phyloP scores from a whole-genome alignment of 2,888 invertebrate species.

The Calliphora vomitoria region DNA sequence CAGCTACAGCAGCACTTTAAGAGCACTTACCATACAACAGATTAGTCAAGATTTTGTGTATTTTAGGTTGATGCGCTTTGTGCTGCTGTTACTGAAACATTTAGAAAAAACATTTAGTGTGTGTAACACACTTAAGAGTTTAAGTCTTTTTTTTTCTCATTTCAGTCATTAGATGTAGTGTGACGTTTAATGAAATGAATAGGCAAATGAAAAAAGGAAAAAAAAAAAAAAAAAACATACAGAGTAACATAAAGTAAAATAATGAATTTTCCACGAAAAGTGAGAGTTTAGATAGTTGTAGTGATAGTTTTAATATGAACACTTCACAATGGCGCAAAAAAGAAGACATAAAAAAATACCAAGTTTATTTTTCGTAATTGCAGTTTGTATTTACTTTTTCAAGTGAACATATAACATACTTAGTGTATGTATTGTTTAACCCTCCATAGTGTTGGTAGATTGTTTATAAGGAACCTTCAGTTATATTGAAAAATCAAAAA shows the following conservation, averaged over 20 bases:
- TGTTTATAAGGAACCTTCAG: no score
- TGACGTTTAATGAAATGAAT: conserved; percentile 54
- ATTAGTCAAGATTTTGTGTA: conserved; percentile 67
- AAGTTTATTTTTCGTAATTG: conserved; percentile 29
- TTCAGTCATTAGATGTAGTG: conserved; percentile 55
- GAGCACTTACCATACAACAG: conserved; percentile 59
- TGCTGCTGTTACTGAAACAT: conserved; percentile 17
- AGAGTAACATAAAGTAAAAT: conserved; percentile 2
- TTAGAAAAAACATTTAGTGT: conserved; percentile 26
- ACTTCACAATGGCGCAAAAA: conserved; percentile 23
- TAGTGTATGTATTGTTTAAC: neutral
- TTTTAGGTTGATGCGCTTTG: conserved; percentile 32
- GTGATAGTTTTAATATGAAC: conserved; percentile 43
- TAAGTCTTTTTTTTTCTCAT: conserved; percentile 36
- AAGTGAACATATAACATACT: neutral
- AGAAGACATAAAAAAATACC: neutral
- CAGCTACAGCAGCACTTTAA: conserved; percentile 55
- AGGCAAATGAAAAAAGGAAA: conserved; percentile 33
- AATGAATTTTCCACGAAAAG: conserved; percentile 61
- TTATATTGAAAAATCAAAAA: no score
- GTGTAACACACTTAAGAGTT: conserved; percentile 50
- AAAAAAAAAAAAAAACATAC: neutral
- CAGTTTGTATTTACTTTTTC: conserved; percentile 18
- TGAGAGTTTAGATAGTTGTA: conserved; percentile 45
- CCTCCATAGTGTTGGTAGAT: neutral